A percentile compares a stretch with the other conserved stretches of the same genome.
Conservation (phyloP, 2,113 vertebrate genomes). For the Hemiscyllium ocellatum region DNA sequence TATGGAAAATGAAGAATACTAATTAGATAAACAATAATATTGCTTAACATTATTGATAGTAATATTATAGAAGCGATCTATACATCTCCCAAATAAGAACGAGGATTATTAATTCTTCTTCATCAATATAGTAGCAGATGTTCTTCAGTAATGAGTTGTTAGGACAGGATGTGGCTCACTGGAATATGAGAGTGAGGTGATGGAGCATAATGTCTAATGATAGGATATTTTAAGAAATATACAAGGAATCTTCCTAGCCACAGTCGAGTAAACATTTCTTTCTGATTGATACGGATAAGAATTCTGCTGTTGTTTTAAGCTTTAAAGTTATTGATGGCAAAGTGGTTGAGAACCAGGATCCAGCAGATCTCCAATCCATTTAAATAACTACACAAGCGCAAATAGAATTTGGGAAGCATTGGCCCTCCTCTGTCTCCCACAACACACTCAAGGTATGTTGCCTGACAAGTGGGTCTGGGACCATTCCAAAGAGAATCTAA, state of each 20-base stretch:
- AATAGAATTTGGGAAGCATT: too few relatives aligned
- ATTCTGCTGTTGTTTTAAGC: background rate
- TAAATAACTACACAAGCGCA: background rate
- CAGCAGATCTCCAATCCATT: background rate
- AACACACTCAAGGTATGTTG: too few relatives aligned
- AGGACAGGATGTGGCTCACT: background rate
- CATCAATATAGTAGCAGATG: background rate
- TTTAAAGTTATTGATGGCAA: background rate
- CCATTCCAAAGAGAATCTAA: background rate
- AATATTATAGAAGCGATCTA: background rate
- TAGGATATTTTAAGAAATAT: background rate
- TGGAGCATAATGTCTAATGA: background rate
- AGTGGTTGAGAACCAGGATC: background rate
- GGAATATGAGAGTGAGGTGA: background rate
- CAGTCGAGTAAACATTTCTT: background rate
- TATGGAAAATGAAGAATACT: conserved; percentile 5
- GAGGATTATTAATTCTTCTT: conserved; percentile 10
- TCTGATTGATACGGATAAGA: background rate
- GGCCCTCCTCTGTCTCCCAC: background rate
- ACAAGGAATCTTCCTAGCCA: background rate
- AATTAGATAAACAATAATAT: background rate
- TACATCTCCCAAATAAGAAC: background rate
- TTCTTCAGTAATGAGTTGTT: background rate
- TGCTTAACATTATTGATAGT: background rate
- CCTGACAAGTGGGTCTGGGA: background rate